Conservation (phyloP, 1,140 invertebrate genomes). For the Gonatopus flavifemur region DNA sequence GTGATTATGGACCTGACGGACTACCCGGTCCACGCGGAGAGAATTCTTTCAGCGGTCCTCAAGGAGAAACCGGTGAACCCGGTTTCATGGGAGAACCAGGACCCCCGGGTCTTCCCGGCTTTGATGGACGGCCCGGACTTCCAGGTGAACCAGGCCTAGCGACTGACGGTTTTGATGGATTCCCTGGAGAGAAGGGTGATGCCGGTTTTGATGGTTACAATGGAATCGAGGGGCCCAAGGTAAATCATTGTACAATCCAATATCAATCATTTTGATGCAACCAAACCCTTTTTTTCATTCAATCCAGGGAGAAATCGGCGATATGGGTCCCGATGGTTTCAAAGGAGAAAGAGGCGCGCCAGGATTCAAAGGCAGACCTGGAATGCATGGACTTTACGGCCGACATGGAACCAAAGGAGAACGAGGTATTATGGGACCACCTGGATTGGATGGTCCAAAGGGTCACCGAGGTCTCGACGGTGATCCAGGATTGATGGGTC, state of each 20-base stretch:
- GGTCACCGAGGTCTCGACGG: conserved; percentile 59
- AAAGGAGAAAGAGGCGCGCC: conserved; percentile 52
- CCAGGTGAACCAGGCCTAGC: conserved; percentile 57
- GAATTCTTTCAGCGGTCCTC: conserved; percentile 64
- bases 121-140: conserved; percentile 57
- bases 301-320: conserved; percentile 56
- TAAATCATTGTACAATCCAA: conserved; percentile 19
- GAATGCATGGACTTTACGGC: conserved; percentile 50
- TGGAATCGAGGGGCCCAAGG: conserved; percentile 55
- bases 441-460: conserved; percentile 47
- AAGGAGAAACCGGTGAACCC: conserved; percentile 65
- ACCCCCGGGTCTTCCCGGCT: conserved; percentile 55
- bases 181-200: conserved; percentile 54
- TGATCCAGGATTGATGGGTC: conserved; percentile 60
- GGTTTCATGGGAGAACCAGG: conserved; percentile 58
- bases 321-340: conserved; percentile 48
- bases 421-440: conserved; percentile 47
- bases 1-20: conserved; percentile 50
- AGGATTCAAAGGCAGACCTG: conserved; percentile 49
- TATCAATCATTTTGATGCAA: neutral
- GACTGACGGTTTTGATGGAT: conserved; percentile 43
- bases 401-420: conserved; percentile 53
- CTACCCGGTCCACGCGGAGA: conserved; percentile 52
- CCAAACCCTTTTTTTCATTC: neutral
- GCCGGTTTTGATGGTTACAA: conserved; percentile 50